Base-by-base conservation (phyloP, 2,797 vertebrate species). In the Steatocranus sp. region DNA sequence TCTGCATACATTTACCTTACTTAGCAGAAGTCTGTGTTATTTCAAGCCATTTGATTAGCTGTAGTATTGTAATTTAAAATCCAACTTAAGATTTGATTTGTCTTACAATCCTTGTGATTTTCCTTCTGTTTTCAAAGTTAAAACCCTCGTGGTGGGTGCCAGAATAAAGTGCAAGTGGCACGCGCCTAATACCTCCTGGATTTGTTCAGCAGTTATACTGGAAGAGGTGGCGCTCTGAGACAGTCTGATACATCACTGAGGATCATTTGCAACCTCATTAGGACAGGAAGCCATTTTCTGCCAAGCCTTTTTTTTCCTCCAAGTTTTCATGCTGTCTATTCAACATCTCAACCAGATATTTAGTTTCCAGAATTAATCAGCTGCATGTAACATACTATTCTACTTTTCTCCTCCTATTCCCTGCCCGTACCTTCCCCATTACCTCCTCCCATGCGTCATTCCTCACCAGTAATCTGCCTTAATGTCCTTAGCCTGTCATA, bases 401-500 rank as follows among this genome's bases (percentile, higher is more conserved):
- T 53, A 48, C 82, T 82, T 80, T 79, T 54, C 27, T 32, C 58
- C 75, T 36, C 68, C 41, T 10, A 4, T 75, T 88, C 85, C 36
- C 74, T 49, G 17, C 77, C 49, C 17, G 6, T 81, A 27, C 66
- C 63, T 11, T 36, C 76, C 34, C 80, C 18, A 36, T 53, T 6
- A 50, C 46, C 76, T 50, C 82, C 82, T n/a, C 48, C 27, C 58
- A 32, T 50, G 18, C 66, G 30, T 78, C 79, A 32, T 85, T 86
- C 83, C 87, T 87, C 61, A 36, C 75, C 41, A 20, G 79, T 93
- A 92, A 94, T 94, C 91, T 94, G 81, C 34, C 83, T 81, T 92
- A 89, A 90, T 93, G 91, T 90, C 75, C 83, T 94, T 88, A 92
- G 81, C 86, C 76, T 9, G 75, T 82, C 56, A 63, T 75, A 58